Evolutionary conservation across 2,888 invertebrate species (phyloP).

Genomic region (Drosophila mulleri): DNA sequence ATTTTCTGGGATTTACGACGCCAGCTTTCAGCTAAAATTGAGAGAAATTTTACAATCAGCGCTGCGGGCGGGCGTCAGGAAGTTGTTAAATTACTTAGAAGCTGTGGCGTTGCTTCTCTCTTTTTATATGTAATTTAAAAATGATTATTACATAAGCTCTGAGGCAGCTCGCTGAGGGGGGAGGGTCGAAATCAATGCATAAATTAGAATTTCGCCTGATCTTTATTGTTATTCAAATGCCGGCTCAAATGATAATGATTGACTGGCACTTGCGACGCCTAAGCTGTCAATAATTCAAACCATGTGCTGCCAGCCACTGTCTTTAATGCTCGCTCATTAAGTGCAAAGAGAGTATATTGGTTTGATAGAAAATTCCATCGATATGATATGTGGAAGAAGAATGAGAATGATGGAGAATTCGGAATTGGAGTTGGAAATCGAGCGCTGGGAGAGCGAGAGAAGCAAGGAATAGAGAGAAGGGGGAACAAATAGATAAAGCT

Average conservation of each 20-base stretch:
- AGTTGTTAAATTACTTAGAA: constrained; percentile 70
- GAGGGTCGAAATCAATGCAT: constrained; percentile 70
- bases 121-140: constrained; percentile 68
- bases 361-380: neutral
- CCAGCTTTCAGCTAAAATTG: constrained; percentile 43
- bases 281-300: constrained; percentile 79
- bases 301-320: constrained; percentile 62
- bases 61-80: constrained; percentile 67
- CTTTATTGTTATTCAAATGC: constrained; percentile 84
- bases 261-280: constrained; percentile 53
- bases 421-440: too few relatives aligned
- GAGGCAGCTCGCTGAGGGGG: neutral
- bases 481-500: neutral
- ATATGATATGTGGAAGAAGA: too few relatives aligned
- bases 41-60: constrained; percentile 66
- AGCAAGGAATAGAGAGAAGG: too few relatives aligned
- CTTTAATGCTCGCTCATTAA: neutral
- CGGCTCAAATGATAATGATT: constrained; percentile 71
- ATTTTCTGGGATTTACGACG: constrained; percentile 61
- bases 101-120: constrained; percentile 24
- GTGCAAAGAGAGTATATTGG: neutral
- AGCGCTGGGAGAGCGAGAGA: too few relatives aligned
- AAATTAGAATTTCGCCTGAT: constrained; percentile 72
- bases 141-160: constrained; percentile 67
- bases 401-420: too few relatives aligned